These are phyloP conservation scores for Babylonia areolata DNA, from an alignment of 1,140 invertebrate genomes.

Conservation along the genomic window DNA sequence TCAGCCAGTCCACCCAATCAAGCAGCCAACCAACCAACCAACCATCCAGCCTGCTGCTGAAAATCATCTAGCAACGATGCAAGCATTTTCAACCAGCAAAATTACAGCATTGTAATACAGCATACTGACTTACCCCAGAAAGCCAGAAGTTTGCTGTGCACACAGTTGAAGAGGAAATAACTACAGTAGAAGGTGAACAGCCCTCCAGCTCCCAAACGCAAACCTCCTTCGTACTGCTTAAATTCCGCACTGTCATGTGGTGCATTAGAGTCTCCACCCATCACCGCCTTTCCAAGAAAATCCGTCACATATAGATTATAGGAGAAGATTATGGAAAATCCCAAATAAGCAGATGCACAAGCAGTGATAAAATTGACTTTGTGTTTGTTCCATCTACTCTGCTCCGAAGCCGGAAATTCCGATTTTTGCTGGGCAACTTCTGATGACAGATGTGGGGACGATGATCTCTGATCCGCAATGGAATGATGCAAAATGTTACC, in stretches of 20 bases:
- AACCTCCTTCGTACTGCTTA: background rate
- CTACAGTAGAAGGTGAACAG: background rate
- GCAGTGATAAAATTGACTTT: background rate
- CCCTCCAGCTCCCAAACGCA: background rate
- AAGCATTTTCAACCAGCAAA: too few species aligned
- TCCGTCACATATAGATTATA: conserved; percentile 16
- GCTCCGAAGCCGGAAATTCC: too few species aligned
- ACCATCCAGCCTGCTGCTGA: too few species aligned
- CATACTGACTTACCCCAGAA: background rate
- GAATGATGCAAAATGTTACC: too few species aligned
- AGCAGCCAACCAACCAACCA: too few species aligned
- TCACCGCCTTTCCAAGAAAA: conserved; percentile 11
- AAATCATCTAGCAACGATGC: too few species aligned
- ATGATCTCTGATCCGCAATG: too few species aligned
- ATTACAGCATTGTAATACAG: too few species aligned
- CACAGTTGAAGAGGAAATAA: background rate
- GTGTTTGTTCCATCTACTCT: background rate
- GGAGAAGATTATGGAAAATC: background rate
- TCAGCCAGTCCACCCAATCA: too few species aligned
- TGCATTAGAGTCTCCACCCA: background rate
- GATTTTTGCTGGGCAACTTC: too few species aligned
- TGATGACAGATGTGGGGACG: too few species aligned
- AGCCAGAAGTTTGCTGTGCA: background rate
- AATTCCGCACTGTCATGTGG: background rate
- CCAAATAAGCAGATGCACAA: background rate